Conservation (phyloP, 2,113 vertebrate genomes). For the Lates calcarifer region DNA sequence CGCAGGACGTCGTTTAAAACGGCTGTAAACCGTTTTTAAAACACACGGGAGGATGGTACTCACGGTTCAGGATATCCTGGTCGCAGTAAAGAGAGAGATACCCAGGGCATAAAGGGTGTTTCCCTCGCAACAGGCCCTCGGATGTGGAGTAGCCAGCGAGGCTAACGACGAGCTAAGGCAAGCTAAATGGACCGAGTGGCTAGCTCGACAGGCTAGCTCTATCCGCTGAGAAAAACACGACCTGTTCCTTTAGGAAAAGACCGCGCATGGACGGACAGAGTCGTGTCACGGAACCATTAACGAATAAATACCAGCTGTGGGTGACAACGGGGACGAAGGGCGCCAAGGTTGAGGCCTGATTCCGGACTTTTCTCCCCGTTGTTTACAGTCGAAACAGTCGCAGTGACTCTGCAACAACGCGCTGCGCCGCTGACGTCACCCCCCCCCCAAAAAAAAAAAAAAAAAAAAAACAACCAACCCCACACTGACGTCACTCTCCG, state of each 20-base stretch:
- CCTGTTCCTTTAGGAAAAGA: not conserved
- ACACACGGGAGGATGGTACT: conserved; percentile 48
- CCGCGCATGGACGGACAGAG: rapidly evolving
- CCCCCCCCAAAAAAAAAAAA: not conserved
- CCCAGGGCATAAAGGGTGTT: conserved; percentile 54
- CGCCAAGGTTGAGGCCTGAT: not conserved
- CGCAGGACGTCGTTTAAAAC: not conserved
- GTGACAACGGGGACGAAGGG: rapidly evolving
- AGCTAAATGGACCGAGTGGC: conserved; percentile 25
- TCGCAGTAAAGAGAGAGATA: conserved; percentile 35
- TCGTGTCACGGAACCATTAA: too few relatives aligned
- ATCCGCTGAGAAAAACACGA: conserved; percentile 1
- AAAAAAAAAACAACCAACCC: too few relatives aligned
- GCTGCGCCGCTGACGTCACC: conserved; percentile 70
- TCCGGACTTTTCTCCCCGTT: conserved; percentile 65
- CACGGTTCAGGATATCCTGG: conserved; percentile 73
- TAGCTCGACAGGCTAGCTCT: conserved; percentile 35
- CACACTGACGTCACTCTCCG: conserved; percentile 35
- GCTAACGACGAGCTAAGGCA: conserved; percentile 32
- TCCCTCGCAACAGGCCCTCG: conserved; percentile 7
- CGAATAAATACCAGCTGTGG: too few relatives aligned
- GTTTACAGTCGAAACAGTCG: conserved; percentile 81
- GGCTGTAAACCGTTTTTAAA: rapidly evolving
- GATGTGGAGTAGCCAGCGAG: conserved; percentile 24
- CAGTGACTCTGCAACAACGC: conserved; percentile 86